A percentile compares a stretch with the other conserved stretches of the same genome.
These are phyloP conservation scores for Drosophila parthenogenetica DNA, from an alignment of 2,888 invertebrate genomes.

Conservation along the genomic window DNA sequence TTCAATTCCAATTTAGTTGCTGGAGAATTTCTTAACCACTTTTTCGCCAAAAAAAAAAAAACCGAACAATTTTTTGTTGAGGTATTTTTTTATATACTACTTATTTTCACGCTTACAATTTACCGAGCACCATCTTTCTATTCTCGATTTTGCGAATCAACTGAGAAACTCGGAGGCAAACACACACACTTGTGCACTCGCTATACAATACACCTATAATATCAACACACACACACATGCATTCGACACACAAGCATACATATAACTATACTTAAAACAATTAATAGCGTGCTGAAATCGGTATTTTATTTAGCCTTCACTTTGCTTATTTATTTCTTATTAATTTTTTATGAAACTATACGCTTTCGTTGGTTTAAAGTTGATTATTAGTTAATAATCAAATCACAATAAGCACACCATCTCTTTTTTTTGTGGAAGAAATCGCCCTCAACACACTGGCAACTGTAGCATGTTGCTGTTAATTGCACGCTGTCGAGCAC, in stretches of 20 bases:
- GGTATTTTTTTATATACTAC: conserved; percentile 42
- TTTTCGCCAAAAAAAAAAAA: conserved; percentile 31
- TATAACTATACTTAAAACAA: conserved; percentile 71
- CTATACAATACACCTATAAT: conserved; percentile 43
- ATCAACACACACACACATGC: conserved; percentile 38
- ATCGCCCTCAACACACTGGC: conserved; percentile 58
- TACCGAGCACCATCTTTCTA: conserved; percentile 75
- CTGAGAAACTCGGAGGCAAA: conserved; percentile 63
- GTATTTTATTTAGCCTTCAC: conserved; percentile 35
- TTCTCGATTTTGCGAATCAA: conserved; percentile 75
- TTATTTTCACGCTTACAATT: conserved; percentile 70
- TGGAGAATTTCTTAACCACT: conserved; percentile 37
- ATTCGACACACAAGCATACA: conserved; percentile 42
- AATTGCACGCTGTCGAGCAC: conserved; percentile 37
- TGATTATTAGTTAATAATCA: conserved; percentile 47
- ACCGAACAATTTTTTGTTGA: conserved; percentile 10
- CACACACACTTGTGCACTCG: conserved; percentile 37
- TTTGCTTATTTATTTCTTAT: conserved; percentile 22
- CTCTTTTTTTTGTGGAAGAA: conserved; percentile 58
- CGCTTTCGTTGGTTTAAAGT: conserved; percentile 22
- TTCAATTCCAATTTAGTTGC: conserved; percentile 35
- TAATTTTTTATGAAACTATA: conserved; percentile 9
- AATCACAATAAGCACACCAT: conserved; percentile 77
- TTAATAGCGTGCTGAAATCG: conserved; percentile 57
- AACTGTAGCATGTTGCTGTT: conserved; percentile 51